phyloP scores from a whole-genome alignment of 2,797 vertebrate species.

The Thalassophryne amazonica region DNA sequence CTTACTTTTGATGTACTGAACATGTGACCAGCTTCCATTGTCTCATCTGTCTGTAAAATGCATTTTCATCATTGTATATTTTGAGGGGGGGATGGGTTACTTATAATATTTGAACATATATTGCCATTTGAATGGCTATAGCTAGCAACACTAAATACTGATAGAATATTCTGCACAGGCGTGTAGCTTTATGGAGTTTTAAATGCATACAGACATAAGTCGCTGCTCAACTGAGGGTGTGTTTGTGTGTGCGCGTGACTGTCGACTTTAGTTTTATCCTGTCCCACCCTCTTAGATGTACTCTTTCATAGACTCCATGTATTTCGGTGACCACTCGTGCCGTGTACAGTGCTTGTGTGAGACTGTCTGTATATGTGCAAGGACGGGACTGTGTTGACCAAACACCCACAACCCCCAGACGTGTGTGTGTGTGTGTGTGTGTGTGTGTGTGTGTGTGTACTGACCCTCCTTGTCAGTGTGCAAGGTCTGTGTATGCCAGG shows the following conservation, averaged over 20 bases:
- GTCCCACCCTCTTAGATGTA: slow-evolving; percentile 85
- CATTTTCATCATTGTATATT: slow-evolving; percentile 97
- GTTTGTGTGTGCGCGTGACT: slow-evolving; percentile 18
- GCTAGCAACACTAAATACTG: slow-evolving; percentile 95
- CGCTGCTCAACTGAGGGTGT: slow-evolving; percentile 50
- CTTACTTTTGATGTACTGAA: slow-evolving; percentile 88
- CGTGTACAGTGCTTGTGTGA: slow-evolving; percentile 97
- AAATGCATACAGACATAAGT: slow-evolving; percentile 83
- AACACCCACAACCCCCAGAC: slow-evolving; percentile 44
- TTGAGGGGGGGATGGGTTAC: slow-evolving; percentile 83
- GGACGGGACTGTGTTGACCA: slow-evolving; percentile 81
- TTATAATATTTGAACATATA: slow-evolving; percentile 90
- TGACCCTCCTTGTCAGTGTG: slow-evolving; percentile 74
- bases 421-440: slow-evolving; percentile 43
- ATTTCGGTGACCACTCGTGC: slow-evolving; percentile 94
- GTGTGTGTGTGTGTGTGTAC: slow-evolving; percentile 84
- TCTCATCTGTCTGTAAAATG: slow-evolving; percentile 92
- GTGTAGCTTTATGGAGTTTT: slow-evolving; percentile 89
- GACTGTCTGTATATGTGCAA: slow-evolving; percentile 88
- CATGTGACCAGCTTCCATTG: slow-evolving; percentile 94
- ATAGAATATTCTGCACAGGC: slow-evolving; percentile 90
- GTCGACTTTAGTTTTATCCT: slow-evolving; percentile 53
- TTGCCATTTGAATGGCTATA: slow-evolving; percentile 85
- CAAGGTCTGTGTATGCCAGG: slow-evolving; percentile 96
- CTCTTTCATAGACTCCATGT: slow-evolving; percentile 89